phyloP scores from a whole-genome alignment of 2,113 vertebrate genomes.

The Ochotona princeps region DNA sequence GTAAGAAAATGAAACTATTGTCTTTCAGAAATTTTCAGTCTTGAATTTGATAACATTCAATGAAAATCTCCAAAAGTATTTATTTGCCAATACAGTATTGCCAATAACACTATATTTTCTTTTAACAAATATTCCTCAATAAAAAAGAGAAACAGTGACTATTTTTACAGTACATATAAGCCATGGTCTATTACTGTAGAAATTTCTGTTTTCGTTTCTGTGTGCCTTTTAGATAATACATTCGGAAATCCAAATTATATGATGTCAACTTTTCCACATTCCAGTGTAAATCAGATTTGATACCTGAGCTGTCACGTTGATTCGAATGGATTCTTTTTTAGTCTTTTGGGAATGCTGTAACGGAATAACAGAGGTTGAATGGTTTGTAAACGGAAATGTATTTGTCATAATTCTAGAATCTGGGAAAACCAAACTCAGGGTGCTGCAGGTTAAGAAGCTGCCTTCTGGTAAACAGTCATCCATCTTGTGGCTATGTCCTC shows the following conservation, averaged over 20 bases:
- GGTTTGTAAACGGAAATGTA: background rate
- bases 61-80: background rate
- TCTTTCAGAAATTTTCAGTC: background rate
- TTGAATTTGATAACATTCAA: background rate
- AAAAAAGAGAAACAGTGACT: constrained; percentile 9
- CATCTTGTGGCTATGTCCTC: background rate
- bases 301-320: background rate
- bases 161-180: constrained; percentile 6
- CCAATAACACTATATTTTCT: background rate
- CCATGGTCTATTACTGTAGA: background rate
- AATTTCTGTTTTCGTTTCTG: background rate
- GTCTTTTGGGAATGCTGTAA: background rate
- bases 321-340: background rate
- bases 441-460: background rate
- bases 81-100: background rate
- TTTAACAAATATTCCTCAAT: constrained; percentile 26
- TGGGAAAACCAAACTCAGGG: background rate
- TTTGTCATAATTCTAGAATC: background rate
- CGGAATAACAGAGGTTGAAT: background rate
- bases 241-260: background rate
- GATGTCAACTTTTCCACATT: background rate
- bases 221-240: background rate
- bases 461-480: background rate
- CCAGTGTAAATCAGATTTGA: background rate
- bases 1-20: background rate